These are phyloP conservation scores for Apistogramma diplotaenia DNA, from an alignment of 2,113 vertebrate genomes.

Conservation along the genomic window DNA sequence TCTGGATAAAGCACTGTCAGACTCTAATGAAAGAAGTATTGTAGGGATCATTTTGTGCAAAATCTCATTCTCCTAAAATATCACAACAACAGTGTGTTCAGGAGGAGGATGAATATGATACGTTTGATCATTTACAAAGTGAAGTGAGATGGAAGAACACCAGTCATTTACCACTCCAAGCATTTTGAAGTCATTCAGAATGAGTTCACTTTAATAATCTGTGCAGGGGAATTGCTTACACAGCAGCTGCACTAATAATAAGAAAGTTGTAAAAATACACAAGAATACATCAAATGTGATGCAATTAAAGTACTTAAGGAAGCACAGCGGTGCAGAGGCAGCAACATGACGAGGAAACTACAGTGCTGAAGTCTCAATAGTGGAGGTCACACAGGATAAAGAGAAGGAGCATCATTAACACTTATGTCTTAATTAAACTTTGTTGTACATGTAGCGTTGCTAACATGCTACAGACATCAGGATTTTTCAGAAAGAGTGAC, in stretches of 20 bases:
- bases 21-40: not conserved
- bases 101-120: not conserved
- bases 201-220: not conserved
- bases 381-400: not conserved
- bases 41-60: constrained; percentile 14
- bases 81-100: not conserved
- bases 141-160: not conserved
- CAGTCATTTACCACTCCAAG: not conserved
- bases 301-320: not conserved
- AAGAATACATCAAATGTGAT: not conserved
- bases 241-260: not conserved
- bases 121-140: constrained; percentile 18
- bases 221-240: not conserved
- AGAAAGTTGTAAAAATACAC: not conserved
- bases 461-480: constrained; percentile 9
- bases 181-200: not conserved
- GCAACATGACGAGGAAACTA: not conserved
- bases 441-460: constrained; percentile 8
- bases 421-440: constrained; percentile 4
- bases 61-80: constrained; percentile 4
- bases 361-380: not conserved
- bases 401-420: not conserved
- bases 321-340: not conserved
- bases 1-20: not conserved
- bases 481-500: not conserved